These are phyloP conservation scores for Orthosia gracilis DNA, from an alignment of 2,888 invertebrate genomes.

Conservation along the genomic window DNA sequence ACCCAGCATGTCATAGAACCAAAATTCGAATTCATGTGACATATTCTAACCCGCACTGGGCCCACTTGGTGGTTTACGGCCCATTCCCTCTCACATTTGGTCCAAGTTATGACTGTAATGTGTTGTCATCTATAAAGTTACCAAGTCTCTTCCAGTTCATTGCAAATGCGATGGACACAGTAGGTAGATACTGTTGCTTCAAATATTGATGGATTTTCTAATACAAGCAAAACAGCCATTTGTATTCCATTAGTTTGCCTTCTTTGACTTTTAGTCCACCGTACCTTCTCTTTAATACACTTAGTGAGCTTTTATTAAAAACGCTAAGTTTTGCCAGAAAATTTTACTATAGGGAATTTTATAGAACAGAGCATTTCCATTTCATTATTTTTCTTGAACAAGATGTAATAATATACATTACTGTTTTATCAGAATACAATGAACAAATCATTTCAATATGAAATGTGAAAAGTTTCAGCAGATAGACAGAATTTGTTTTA, in stretches of 20 bases:
- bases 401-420: conserved; percentile 15
- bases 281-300: conserved; percentile 59
- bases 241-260: conserved; percentile 83
- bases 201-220: conserved; percentile 84
- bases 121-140: conserved; percentile 6
- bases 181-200: conserved; percentile 67
- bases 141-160: conserved; percentile 60
- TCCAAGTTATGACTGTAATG: no score
- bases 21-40: no score
- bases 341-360: conserved; percentile 24
- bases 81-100: no score
- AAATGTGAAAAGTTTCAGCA: conserved; percentile 38
- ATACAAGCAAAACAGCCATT: conserved; percentile 84
- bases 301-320: conserved; percentile 43
- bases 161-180: conserved; percentile 33
- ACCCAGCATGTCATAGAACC: no score
- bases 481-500: conserved; percentile 32
- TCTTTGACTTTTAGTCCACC: conserved; percentile 70
- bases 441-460: conserved; percentile 27
- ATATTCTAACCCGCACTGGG: no score
- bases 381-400: conserved; percentile 34
- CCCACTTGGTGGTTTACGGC: no score
- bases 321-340: conserved; percentile 12
- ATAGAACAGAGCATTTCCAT: conserved; percentile 32
- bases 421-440: conserved; percentile 21